Evolutionary conservation across 2,113 vertebrate species (phyloP).

Genomic region (Apus apus): DNA sequence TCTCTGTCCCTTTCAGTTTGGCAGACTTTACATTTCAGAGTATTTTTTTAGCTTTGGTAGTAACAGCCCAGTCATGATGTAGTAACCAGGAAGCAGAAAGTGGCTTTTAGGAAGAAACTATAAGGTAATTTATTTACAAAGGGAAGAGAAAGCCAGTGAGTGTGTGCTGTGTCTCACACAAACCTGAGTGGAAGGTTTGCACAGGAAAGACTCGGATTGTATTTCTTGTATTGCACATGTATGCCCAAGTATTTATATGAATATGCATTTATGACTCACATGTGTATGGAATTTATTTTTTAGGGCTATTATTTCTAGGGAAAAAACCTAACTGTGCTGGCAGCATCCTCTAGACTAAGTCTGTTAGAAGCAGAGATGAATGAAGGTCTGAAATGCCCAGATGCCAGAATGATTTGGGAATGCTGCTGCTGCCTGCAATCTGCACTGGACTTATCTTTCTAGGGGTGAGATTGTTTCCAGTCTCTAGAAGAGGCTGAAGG

Average conservation of each 20-base stretch:
- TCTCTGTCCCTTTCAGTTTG: background rate
- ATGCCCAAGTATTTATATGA: background rate
- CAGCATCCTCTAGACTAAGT: background rate
- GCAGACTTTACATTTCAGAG: background rate
- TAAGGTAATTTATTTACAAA: background rate
- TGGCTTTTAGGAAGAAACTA: background rate
- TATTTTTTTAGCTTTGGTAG: background rate
- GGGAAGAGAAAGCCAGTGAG: background rate
- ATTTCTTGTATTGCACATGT: background rate
- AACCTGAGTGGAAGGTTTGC: background rate
- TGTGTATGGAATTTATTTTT: background rate
- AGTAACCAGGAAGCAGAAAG: background rate
- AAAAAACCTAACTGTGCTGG: background rate
- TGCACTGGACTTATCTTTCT: background rate
- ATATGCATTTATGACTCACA: background rate
- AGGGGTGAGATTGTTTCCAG: background rate
- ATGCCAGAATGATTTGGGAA: background rate
- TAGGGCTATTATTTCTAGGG: background rate
- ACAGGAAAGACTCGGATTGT: background rate
- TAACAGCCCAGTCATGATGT: rapidly evolving
- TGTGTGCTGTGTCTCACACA: background rate
- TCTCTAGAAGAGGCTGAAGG: background rate
- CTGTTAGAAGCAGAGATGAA: background rate
- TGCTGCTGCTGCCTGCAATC: rapidly evolving
- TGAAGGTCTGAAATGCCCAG: background rate